These are phyloP conservation scores for Drosophila kuntzei DNA, from an alignment of 2,888 invertebrate species.

Conservation along the genomic window DNA sequence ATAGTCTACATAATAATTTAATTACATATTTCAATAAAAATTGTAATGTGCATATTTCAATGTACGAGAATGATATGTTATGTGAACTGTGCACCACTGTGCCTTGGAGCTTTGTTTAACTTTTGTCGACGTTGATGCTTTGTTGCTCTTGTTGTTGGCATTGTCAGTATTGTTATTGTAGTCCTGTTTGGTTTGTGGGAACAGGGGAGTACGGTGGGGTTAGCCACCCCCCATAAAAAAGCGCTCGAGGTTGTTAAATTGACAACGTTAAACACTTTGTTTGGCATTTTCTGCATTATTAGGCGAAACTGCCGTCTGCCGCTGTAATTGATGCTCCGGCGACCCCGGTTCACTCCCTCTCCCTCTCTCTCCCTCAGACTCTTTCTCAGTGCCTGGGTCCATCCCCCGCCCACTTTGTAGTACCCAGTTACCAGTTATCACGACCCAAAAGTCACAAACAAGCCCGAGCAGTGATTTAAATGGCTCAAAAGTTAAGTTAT, in stretches of 20 bases:
- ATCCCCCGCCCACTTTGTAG: background rate
- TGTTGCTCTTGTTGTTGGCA: slow-evolving; percentile 43
- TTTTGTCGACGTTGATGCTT: slow-evolving; percentile 54
- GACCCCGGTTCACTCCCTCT: slow-evolving; percentile 12
- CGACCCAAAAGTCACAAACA: slow-evolving; percentile 63
- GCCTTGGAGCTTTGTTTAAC: slow-evolving; percentile 70
- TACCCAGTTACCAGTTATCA: slow-evolving; percentile 33
- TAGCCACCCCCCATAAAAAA: slow-evolving; percentile 68
- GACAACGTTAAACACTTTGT: slow-evolving; percentile 82
- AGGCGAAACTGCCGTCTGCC: slow-evolving; percentile 72
- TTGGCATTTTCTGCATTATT: slow-evolving; percentile 82
- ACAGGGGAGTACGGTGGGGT: slow-evolving; percentile 4
- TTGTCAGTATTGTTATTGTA: slow-evolving; percentile 51
- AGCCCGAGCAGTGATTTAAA: slow-evolving; percentile 74
- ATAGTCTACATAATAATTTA: background rate
- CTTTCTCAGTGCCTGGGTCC: background rate
- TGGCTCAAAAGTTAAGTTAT: slow-evolving; percentile 82
- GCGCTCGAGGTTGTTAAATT: slow-evolving; percentile 81
- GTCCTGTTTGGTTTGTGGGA: slow-evolving; percentile 34
- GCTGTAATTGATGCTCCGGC: slow-evolving; percentile 76
- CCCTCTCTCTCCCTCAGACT: background rate
- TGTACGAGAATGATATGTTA: background rate
- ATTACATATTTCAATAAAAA: background rate
- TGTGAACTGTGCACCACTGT: slow-evolving; percentile 54
- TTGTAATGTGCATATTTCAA: too few relatives aligned